Conservation (phyloP, 2,113 vertebrate species). For the Pycnonotus jocosus region DNA sequence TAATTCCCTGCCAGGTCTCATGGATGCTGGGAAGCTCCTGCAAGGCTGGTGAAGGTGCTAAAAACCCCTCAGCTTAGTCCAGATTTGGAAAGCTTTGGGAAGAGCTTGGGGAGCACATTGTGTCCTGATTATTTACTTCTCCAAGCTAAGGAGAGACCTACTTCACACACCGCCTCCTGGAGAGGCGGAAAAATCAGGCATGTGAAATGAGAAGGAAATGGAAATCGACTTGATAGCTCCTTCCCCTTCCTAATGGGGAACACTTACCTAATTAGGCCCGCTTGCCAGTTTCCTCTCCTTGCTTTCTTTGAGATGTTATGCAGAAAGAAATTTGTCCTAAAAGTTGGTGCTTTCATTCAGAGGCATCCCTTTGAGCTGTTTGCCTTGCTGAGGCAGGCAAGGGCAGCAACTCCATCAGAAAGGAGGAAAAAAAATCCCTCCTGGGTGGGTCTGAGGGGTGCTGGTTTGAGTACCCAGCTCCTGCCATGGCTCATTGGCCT, state of each 20-base stretch:
- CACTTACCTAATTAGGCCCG: conserved; percentile 30
- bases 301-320: neutral
- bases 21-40: neutral
- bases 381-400: neutral
- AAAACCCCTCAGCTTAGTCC: neutral
- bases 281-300: conserved; percentile 29
- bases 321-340: neutral
- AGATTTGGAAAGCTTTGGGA: conserved; percentile 3
- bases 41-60: neutral
- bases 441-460: neutral
- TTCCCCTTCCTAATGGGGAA: conserved; percentile 40
- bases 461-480: neutral
- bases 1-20: neutral
- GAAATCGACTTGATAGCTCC: conserved; percentile 45
- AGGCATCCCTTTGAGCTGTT: neutral
- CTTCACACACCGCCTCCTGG: conserved; percentile 41
- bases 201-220: conserved; percentile 38
- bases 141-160: conserved; percentile 1
- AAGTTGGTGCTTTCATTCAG: neutral
- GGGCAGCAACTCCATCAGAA: neutral
- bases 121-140: conserved; percentile 50
- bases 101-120: rapidly evolving
- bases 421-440: neutral
- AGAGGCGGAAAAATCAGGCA: conserved; percentile 36
- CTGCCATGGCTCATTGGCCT: neutral